Percentiles rank a stretch among this genome's conserved stretches.
Evolutionary conservation across 2,113 vertebrate genomes (phyloP).

Genomic region (Tachuris rubrigastra): DNA sequence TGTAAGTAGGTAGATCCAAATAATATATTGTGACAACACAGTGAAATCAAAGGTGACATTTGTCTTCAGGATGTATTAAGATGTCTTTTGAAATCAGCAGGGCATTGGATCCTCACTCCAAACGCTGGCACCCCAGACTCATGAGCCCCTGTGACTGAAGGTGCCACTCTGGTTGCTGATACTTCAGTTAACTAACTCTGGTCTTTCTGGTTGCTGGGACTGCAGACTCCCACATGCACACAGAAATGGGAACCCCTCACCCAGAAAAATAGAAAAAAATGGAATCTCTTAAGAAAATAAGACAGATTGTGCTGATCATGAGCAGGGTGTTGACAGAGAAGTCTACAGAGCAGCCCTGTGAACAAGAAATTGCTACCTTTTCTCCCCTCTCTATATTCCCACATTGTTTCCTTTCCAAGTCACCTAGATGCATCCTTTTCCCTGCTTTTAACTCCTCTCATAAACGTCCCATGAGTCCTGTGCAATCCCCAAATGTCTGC

Average conservation of each 20-base stretch:
- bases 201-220: neutral
- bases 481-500: neutral
- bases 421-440: neutral
- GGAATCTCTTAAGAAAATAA: neutral
- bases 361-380: neutral
- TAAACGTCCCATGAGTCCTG: neutral
- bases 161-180: neutral
- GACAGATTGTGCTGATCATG: neutral
- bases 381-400: neutral
- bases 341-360: fast-evolving
- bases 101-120: neutral
- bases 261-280: neutral
- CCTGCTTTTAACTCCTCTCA: neutral
- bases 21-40: neutral
- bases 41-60: neutral
- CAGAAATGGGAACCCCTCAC: neutral
- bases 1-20: neutral
- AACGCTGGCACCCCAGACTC: neutral
- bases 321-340: neutral
- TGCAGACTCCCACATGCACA: neutral
- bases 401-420: neutral
- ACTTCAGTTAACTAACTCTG: neutral
- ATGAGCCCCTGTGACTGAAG: neutral
- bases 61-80: neutral
- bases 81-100: neutral